Conservation (phyloP, 2,888 invertebrate genomes). For the Andrena camellia region DNA sequence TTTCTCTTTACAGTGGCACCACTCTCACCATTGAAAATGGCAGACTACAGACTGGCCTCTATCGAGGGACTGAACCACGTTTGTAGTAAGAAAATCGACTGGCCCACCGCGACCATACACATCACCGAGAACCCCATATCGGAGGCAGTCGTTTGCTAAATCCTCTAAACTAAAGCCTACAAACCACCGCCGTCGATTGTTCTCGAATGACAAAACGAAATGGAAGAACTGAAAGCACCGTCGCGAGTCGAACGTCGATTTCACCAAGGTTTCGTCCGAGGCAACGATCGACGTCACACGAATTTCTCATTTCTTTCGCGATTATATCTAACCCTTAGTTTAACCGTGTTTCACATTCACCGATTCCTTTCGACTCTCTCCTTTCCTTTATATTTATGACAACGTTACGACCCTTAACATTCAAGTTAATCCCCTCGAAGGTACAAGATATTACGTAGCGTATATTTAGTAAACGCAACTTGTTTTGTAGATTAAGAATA, state of each 20-base stretch:
- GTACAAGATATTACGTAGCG: constrained; percentile 19
- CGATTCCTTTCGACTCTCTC: constrained; percentile 20
- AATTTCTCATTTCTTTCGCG: constrained; percentile 45
- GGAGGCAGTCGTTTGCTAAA: constrained; percentile 91
- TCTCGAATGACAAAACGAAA: constrained; percentile 46
- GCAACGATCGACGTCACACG: constrained; percentile 73
- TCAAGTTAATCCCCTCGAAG: background rate
- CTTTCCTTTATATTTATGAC: constrained; percentile 44
- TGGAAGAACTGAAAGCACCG: constrained; percentile 46
- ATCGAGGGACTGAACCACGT: constrained; percentile 86
- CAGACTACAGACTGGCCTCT: constrained; percentile 88
- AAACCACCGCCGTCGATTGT: constrained; percentile 61
- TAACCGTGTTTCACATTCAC: constrained; percentile 16
- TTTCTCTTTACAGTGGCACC: constrained; percentile 88
- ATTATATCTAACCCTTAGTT: constrained; percentile 20
- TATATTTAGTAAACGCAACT: constrained; percentile 6
- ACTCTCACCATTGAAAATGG: constrained; percentile 90
- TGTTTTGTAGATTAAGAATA: constrained; percentile 7
- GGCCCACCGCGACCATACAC: constrained; percentile 89
- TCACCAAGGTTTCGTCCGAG: constrained; percentile 70
- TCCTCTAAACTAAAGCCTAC: constrained; percentile 48
- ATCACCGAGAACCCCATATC: constrained; percentile 93
- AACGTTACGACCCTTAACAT: constrained; percentile 1
- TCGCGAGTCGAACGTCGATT: constrained; percentile 46
- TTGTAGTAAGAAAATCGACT: constrained; percentile 85